Evolutionary conservation across 1,140 invertebrate genomes (phyloP).

Genomic region (Palaemon carinicauda): DNA sequence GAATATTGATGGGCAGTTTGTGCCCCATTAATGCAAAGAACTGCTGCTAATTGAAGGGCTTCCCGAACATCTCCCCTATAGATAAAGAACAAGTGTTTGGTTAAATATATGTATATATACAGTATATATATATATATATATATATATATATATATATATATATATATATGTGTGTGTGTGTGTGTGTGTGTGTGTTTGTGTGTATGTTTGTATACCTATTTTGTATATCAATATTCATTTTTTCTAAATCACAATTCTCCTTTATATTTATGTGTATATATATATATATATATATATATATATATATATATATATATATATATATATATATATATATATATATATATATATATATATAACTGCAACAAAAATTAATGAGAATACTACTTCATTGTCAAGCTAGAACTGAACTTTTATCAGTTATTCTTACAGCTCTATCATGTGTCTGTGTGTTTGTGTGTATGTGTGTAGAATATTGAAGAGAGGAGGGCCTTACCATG

Average conservation of each 20-base stretch:
- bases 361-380: background rate
- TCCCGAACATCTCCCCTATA: no score
- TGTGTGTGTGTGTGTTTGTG: background rate
- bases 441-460: no score
- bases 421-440: no score
- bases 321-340: conserved; percentile 20
- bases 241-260: no score
- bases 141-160: background rate
- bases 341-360: background rate
- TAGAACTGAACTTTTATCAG: no score
- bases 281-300: conserved; percentile 15
- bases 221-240: background rate
- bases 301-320: conserved; percentile 20
- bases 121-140: background rate
- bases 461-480: no score
- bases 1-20: no score
- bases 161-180: background rate
- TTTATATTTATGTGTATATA: conserved; percentile 4
- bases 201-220: background rate
- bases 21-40: no score
- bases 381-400: no score
- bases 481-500: no score
- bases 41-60: no score
- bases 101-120: background rate
- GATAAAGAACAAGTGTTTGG: no score